These are phyloP conservation scores for Porites australiensis DNA, from an alignment of 64 coral and sea anemone species.

Conservation along the genomic window DNA sequence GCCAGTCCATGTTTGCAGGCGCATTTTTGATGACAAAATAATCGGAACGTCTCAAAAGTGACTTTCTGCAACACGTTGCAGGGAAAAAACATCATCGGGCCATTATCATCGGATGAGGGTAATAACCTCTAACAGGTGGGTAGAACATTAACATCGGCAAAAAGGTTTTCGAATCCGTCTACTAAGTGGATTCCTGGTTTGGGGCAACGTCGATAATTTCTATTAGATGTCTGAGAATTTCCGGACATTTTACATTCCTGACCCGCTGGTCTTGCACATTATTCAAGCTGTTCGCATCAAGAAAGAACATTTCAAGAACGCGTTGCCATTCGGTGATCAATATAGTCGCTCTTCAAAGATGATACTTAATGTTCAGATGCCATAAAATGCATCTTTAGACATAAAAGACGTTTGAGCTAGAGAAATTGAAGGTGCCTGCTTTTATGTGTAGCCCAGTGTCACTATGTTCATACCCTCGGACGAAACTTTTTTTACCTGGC, in stretches of 20 bases:
- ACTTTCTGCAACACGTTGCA: not conserved
- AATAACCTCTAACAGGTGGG: constrained; percentile 17
- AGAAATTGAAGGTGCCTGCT: too few relatives aligned
- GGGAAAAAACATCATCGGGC: not conserved
- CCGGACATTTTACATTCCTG: constrained; percentile 16
- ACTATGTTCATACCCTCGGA: too few relatives aligned
- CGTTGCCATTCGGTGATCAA: not conserved
- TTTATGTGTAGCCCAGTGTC: too few relatives aligned
- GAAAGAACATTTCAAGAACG: not conserved
- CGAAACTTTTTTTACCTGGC: too few relatives aligned
- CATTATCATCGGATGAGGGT: not conserved
- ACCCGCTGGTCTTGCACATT: not conserved
- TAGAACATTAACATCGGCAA: not conserved
- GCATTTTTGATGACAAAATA: not conserved
- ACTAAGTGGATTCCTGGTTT: not conserved
- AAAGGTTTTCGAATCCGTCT: not conserved
- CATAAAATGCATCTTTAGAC: too few relatives aligned
- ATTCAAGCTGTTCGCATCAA: constrained; percentile 11
- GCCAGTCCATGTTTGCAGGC: not conserved
- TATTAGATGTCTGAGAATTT: constrained; percentile 7
- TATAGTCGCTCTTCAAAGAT: too few relatives aligned
- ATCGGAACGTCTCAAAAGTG: not conserved
- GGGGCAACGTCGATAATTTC: not conserved
- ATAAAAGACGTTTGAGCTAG: too few relatives aligned
- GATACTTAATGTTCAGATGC: too few relatives aligned